phyloP scores from a whole-genome alignment of 2,113 vertebrate species.

The Buteo buteo region DNA sequence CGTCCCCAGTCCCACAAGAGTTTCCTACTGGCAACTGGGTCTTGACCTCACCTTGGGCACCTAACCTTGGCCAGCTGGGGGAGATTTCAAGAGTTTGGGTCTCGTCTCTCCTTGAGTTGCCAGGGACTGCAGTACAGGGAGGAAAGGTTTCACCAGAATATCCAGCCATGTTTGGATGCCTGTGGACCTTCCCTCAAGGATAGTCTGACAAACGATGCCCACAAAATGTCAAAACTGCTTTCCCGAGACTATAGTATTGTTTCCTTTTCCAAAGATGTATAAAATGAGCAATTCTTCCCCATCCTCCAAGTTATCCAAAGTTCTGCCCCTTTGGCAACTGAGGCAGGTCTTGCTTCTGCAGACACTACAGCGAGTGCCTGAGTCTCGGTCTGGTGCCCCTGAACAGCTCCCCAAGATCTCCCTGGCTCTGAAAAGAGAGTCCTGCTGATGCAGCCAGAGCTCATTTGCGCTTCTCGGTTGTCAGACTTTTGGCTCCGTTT shows the following conservation, averaged over 20 bases:
- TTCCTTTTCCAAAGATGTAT: neutral
- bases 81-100: neutral
- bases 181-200: neutral
- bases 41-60: neutral
- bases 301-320: neutral
- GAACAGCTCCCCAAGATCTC: slow-evolving; percentile 47
- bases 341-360: slow-evolving; percentile 10
- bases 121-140: neutral
- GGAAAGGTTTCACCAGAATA: neutral
- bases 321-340: neutral
- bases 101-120: neutral
- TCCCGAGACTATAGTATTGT: neutral
- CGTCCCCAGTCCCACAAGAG: neutral
- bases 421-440: slow-evolving; percentile 37
- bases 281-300: neutral
- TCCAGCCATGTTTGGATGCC: neutral
- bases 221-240: neutral
- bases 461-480: slow-evolving; percentile 24
- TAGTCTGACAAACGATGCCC: neutral
- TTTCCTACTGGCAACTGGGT: neutral
- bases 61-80: neutral
- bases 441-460: slow-evolving; percentile 45
- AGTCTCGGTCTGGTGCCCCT: slow-evolving; percentile 50
- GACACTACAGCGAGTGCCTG: neutral
- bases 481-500: slow-evolving; percentile 41